These are phyloP conservation scores for Campoplex capitator DNA, from an alignment of 2,888 invertebrate genomes.

Conservation along the genomic window DNA sequence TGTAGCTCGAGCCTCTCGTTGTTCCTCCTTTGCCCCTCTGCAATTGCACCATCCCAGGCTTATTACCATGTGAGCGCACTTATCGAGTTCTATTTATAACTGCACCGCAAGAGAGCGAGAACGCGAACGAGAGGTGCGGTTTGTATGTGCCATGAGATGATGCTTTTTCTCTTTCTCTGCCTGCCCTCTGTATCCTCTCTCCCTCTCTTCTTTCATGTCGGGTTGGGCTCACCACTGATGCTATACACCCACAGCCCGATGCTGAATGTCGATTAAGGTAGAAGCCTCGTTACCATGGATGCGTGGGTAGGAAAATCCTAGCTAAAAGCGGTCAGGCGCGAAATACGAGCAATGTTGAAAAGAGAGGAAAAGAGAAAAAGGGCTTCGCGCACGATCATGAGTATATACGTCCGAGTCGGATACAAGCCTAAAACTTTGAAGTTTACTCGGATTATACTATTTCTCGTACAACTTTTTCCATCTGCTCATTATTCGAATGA, in stretches of 20 bases:
- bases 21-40: constrained; percentile 4
- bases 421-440: constrained; percentile 1
- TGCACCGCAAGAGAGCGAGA: constrained; percentile 52
- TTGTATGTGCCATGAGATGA: constrained; percentile 30
- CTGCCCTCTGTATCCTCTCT: background rate
- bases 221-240: constrained; percentile 52
- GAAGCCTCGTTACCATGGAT: constrained; percentile 25
- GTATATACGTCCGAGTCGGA: background rate
- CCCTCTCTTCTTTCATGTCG: background rate
- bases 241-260: constrained; percentile 38
- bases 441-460: background rate
- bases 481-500: background rate
- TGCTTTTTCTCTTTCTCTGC: no score
- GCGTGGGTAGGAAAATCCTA: constrained; percentile 19
- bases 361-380: constrained; percentile 2
- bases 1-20: constrained; percentile 10
- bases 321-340: constrained; percentile 10
- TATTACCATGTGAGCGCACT: constrained; percentile 65
- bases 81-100: constrained; percentile 66
- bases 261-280: constrained; percentile 59
- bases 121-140: constrained; percentile 57
- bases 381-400: background rate
- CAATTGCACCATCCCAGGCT: constrained; percentile 56
- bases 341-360: constrained; percentile 1
- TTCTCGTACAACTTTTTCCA: background rate